Evolutionary conservation across 2,113 vertebrate genomes (phyloP).

Genomic region (Trichechus manatus): DNA sequence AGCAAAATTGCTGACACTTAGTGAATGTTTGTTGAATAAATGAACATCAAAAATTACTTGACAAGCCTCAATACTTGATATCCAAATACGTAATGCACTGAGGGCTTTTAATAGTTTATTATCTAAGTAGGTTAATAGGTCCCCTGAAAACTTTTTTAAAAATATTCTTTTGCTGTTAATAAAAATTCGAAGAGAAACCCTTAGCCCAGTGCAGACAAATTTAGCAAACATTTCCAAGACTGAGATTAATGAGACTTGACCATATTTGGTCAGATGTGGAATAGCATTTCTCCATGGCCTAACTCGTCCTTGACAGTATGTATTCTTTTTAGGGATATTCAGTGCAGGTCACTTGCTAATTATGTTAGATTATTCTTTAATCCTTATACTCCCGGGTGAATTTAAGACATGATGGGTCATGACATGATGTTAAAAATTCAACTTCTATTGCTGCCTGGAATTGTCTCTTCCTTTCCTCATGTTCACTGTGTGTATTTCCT

Average conservation of each 20-base stretch:
- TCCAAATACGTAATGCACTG: conserved; percentile 18
- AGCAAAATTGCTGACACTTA: neutral
- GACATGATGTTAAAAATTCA: neutral
- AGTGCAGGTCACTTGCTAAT: neutral
- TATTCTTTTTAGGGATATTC: conserved; percentile 48
- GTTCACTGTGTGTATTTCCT: neutral
- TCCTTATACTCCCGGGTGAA: conserved; percentile 16
- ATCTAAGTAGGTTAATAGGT: conserved; percentile 28
- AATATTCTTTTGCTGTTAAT: conserved; percentile 37
- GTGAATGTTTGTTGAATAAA: conserved; percentile 44
- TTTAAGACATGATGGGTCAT: neutral
- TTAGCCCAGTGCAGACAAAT: neutral
- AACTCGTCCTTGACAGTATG: neutral
- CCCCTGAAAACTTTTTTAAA: conserved; percentile 31
- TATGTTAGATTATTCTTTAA: conserved; percentile 39
- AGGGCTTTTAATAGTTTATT: conserved; percentile 26
- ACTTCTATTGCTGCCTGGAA: neutral
- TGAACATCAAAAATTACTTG: conserved; percentile 20
- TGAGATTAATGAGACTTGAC: conserved; percentile 24
- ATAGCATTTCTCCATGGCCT: neutral
- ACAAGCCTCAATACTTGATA: neutral
- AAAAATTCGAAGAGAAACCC: conserved; percentile 9
- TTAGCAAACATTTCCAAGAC: conserved; percentile 18
- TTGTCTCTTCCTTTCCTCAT: neutral
- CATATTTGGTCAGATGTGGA: conserved; percentile 61